Evolutionary conservation across 2,797 vertebrate species (phyloP), one percentile per base, ranked within the genome.

Genomic region (Chiroxiphia lanceolata): DNA sequence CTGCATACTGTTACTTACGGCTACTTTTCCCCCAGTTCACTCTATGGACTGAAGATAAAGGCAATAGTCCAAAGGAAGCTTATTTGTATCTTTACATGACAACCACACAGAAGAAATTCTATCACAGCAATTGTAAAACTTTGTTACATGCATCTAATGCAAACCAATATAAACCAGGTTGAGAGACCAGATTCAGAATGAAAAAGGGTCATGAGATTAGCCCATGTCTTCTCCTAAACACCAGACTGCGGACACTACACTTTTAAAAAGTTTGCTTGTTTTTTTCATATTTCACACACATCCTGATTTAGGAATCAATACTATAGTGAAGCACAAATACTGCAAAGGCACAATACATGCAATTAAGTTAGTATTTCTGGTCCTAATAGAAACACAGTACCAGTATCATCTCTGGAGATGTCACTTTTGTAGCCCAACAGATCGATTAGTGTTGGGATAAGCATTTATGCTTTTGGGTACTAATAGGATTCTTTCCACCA

Each of bases 201-300:
- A 54, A 61, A 50, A 91, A 79, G 4, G 21, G 26, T 57, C 22
- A 61, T 7, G 6, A 79, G 23, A 40, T 53, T 47, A 84, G 47
- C 11, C n/a, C 27, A n/a, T 1, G 2, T 27, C 36, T 63, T 71
- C 36, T 65, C 42, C 68, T 72, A 63, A 70, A 53, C 0, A 0
- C 14, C 19, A 74, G 53, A 42, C 8, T 0, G 2, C 44, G 70
- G 19, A 67, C 21, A 45, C 2, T 29, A 59, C 11, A 40, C 13
- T 75, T 89, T 5, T 6, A 0, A 26, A 29, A 78, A 11, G 10
- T 57, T 70, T 33, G 9, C 6, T 19, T 74, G 18, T 13, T 78
- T 87, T 87, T 61, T 76, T 67, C 3, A 64, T 14, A n/a, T 57
- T 93, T 89, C 44, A 50, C 14, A n/a, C 8, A 31, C 8, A 42